Base-by-base conservation (phyloP, 1,140 invertebrate species). In the Drosophila mayri region DNA sequence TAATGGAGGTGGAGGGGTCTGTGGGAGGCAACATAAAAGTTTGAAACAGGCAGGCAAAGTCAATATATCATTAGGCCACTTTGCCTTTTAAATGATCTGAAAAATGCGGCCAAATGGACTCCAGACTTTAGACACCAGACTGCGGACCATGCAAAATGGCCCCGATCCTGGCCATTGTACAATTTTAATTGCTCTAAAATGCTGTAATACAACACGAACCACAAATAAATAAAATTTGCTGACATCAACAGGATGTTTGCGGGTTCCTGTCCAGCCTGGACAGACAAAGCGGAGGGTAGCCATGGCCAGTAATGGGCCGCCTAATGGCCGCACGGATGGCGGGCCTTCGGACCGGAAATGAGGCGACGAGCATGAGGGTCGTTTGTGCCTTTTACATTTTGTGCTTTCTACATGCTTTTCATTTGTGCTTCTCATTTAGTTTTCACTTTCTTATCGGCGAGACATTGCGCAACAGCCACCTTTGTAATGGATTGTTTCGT, bases 171-270 rank as follows among this genome's bases (percentile, higher is more conserved):
- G 63, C 60, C 78, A 88, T 90, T 85, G 84, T 88, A 84, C 85
- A 90, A 88, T 87, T 87, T 87, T 87, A 87, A 87, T 87, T 87
- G 84, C 84, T 87, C 85, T 87, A 87, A 87, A 87, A 88, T 72
- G 81, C 80, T 88, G 85, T 90, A 88, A 88, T 90, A 90, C 66
- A 88, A 88, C 85, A 88, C 81, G 85, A 88, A 90, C 81, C 85
- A 85, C 85, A 88, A 88, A 88, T 88, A 88, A 88, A 88, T 90
- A 88, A 88, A 88, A 88, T 88, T 90, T 88, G 84, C 84, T 88
- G 84, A 88, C 84, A 90, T 88, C 78, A 88, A 88, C 81, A 90
- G 85, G 85, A 90, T 90, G 84, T 85, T 87, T 90, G 81, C 62
- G 84, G 85, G 81, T 83, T 86, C 83, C 83, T 82, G 66, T 38